A percentile compares a stretch with the other conserved stretches of the same genome.
Evolutionary conservation across 2,797 vertebrate genomes (phyloP).

Genomic region (Pelodytes ibericus): DNA sequence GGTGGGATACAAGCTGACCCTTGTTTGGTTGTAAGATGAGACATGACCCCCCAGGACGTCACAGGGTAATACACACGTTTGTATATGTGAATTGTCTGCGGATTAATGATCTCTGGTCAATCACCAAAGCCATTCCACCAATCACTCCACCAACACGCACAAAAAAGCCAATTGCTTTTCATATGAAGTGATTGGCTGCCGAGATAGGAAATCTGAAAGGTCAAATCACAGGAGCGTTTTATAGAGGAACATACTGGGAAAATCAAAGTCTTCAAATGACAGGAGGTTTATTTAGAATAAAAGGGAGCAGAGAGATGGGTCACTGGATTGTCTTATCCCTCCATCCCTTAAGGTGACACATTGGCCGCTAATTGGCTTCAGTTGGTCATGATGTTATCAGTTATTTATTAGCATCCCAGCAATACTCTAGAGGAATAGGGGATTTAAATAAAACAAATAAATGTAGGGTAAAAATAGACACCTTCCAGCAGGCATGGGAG

Average conservation of each 20-base stretch:
- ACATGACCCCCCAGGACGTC: too few species aligned
- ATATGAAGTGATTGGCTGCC: neutral
- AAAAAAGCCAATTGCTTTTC: conserved; percentile 31
- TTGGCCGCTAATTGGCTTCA: conserved; percentile 27
- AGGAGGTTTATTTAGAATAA: conserved; percentile 32
- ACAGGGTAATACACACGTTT: too few species aligned
- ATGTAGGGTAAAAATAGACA: neutral
- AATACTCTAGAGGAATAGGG: neutral
- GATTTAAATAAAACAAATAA: neutral
- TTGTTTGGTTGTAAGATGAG: too few species aligned
- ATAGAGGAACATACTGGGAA: neutral
- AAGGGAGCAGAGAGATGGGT: conserved; percentile 12
- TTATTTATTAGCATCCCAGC: neutral
- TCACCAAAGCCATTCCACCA: conserved; percentile 28
- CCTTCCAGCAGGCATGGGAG: neutral
- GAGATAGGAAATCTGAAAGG: conserved; percentile 35
- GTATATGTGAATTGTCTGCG: conserved; percentile 4
- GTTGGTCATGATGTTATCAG: too few species aligned
- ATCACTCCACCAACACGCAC: conserved; percentile 12
- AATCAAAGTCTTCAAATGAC: conserved; percentile 32
- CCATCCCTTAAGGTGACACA: conserved; percentile 10
- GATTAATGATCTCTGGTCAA: conserved; percentile 29
- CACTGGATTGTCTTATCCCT: conserved; percentile 23
- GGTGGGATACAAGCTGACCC: too few species aligned
- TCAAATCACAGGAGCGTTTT: conserved; percentile 37